Base-by-base conservation (phyloP, 1,140 invertebrate genomes). In the Drosophila tani region DNA sequence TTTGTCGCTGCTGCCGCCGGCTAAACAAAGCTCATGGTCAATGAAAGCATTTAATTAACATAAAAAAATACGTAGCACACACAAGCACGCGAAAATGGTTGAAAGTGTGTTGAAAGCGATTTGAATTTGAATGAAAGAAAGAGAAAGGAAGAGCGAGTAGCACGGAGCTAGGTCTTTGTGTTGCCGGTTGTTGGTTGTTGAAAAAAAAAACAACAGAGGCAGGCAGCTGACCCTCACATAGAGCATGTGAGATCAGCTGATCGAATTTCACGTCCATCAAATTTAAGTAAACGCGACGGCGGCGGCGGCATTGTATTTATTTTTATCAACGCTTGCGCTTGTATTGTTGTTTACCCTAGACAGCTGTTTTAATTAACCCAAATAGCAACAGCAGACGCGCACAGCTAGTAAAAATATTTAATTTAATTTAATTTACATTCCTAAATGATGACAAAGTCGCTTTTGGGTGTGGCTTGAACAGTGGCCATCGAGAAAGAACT, bases 1-100 rank as follows among this genome's bases (percentile, higher is more conserved):
- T 38, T 69, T 58, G 24, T 41, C 32, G 51, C 43, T 50, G 64
- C 64, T 38, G 50, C 65, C 40, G 50, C 65, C 40, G 57, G 57
- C 43, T 47, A 46, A 75, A 50, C 59, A 50, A 60, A 68, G 64
- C 86, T 88, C 85, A 88, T 88, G 85, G 85, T 88, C 85, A 88
- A 90, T 84, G 82, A 81, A 90, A 90, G 81, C 79, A 85, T 85
- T 88, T 90, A 90, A 88, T 88, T 88, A 88, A 79, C 83, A 86
- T 86, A 79, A 71, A 80, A 68, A 79, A 75, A 74, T 70, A 45
- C 19, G 17, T 46, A 56, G 55, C 62, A 69, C 41, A 74, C 67
- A 71, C 38, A 38, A 38, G 53, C 74, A 73, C 81, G 64, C 82
- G 69, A 79, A 85, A 76, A 84, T 58, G 35, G 60, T 66, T 79